Percentiles rank a stretch among this genome's conserved stretches.
Conservation (phyloP, 2,113 vertebrate species). For the Peromyscus californicus region DNA sequence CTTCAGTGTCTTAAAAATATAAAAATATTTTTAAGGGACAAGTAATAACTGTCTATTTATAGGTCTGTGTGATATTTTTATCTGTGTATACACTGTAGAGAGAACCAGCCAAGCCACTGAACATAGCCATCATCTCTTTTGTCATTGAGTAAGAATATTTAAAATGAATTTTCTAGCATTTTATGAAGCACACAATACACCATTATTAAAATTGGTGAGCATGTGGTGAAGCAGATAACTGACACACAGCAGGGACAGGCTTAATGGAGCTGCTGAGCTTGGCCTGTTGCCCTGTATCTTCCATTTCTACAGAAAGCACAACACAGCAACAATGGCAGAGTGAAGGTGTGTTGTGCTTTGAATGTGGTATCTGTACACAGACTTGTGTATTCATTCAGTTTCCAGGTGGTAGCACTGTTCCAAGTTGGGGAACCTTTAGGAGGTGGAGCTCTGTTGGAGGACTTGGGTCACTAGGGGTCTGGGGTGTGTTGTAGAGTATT, state of each 20-base stretch:
- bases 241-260: conserved; percentile 58
- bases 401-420: not conserved
- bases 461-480: not conserved
- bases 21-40: not conserved
- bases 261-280: not conserved
- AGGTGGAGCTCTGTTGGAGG: not conserved
- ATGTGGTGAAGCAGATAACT: not conserved
- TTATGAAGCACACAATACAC: not conserved
- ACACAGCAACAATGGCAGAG: not conserved
- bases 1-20: not conserved
- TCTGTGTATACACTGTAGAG: not conserved
- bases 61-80: not conserved
- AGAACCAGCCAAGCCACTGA: not conserved
- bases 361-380: not conserved
- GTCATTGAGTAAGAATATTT: not conserved
- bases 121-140: not conserved
- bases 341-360: not conserved
- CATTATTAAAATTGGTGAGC: not conserved
- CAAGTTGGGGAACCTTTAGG: not conserved
- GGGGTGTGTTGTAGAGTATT: not conserved
- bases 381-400: no score
- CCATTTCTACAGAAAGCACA: not conserved
- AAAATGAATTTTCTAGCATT: not conserved
- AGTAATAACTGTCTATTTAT: not conserved
- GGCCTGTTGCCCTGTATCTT: accelerated